Evolutionary conservation across 2,888 invertebrate species (phyloP).

Genomic region (Linnaemya tessellans): DNA sequence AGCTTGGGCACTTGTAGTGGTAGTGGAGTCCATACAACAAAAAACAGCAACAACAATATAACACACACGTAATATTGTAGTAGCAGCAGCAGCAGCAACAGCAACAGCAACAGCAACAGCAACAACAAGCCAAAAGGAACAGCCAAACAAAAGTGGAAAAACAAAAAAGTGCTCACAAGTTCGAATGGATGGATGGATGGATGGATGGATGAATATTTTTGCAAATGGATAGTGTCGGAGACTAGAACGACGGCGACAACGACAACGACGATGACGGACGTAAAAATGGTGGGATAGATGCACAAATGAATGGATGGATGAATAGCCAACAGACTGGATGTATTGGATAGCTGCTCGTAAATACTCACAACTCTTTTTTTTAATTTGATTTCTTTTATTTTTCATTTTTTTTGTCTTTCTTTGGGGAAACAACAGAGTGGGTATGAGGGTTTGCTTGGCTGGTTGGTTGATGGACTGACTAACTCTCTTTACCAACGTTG

Average conservation of each 20-base stretch:
- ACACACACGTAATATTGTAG: conserved; percentile 37
- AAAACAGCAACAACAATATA: conserved; percentile 33
- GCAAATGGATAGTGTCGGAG: conserved; percentile 47
- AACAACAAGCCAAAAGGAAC: conserved; percentile 32
- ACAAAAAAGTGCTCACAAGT: conserved; percentile 51
- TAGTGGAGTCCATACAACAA: conserved; percentile 56
- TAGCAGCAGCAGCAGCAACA: conserved; percentile 50
- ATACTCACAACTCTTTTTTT: conserved; percentile 3
- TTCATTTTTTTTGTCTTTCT: neutral
- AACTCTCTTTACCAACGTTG: conserved; percentile 33
- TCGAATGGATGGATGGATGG: conserved; percentile 50
- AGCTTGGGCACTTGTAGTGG: conserved; percentile 32
- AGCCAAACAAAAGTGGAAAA: conserved; percentile 22
- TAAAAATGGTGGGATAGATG: conserved; percentile 21
- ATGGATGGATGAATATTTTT: conserved; percentile 49
- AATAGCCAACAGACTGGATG: conserved; percentile 58
- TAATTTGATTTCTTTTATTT: too few relatives aligned
- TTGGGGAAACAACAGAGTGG: conserved; percentile 2
- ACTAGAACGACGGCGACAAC: conserved; percentile 53
- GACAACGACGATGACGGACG: conserved; percentile 36
- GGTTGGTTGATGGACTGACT: conserved; percentile 20
- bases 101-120: conserved; percentile 27
- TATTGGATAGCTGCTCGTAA: conserved; percentile 39
- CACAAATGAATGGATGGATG: conserved; percentile 41
- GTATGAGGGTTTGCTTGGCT: conserved; percentile 32